phyloP scores from a whole-genome alignment of 2,113 vertebrate genomes.

The Corythornis madagascariensis region DNA sequence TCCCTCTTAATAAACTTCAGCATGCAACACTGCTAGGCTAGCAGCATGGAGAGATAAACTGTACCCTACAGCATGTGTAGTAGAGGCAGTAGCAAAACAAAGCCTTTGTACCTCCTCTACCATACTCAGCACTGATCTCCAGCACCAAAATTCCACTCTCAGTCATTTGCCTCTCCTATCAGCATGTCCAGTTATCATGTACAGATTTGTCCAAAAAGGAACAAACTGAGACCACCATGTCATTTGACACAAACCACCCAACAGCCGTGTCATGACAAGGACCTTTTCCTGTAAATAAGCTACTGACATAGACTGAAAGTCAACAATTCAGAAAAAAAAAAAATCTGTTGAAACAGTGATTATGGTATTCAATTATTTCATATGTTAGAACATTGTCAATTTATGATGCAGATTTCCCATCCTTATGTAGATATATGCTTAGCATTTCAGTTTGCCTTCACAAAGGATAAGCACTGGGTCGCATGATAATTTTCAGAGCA shows the following conservation, averaged over 20 bases:
- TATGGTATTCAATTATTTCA: neutral
- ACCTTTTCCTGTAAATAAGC: neutral
- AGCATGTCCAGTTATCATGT: neutral
- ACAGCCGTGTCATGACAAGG: neutral
- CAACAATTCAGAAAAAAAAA: neutral
- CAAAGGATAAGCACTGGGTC: neutral
- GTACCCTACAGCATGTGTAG: fast-evolving
- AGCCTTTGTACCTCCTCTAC: neutral
- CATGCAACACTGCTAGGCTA: neutral
- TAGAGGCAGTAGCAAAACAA: neutral
- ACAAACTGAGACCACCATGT: neutral
- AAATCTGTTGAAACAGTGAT: neutral
- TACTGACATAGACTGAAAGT: neutral
- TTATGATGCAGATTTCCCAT: neutral
- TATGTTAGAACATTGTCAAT: neutral
- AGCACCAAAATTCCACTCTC: neutral
- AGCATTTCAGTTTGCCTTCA: neutral
- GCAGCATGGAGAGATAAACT: fast-evolving
- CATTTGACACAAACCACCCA: neutral
- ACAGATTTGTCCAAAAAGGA: neutral
- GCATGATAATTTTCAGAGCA: neutral
- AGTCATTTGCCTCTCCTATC: neutral
- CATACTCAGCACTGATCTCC: neutral
- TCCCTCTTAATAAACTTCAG: neutral
- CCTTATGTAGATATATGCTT: neutral